Evolutionary conservation across 2,113 vertebrate genomes (phyloP).

Genomic region (Chiloscyllium plagiosum): DNA sequence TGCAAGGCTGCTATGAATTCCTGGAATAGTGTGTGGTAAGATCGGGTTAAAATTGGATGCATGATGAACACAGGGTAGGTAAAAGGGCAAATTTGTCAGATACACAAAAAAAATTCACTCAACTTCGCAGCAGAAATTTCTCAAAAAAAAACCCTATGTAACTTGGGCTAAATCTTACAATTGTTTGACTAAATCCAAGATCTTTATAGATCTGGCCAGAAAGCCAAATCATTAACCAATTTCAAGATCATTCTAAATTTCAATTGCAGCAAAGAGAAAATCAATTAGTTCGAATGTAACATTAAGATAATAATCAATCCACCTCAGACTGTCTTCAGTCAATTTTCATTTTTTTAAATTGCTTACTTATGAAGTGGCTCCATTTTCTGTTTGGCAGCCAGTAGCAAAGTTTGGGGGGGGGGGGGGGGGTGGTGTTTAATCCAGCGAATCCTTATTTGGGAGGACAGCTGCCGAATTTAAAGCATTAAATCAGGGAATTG

Average conservation of each 20-base stretch:
- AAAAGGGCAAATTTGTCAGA: too few relatives aligned
- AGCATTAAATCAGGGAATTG: slow-evolving; percentile 21
- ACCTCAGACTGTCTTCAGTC: background rate
- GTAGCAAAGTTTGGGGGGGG: too few relatives aligned
- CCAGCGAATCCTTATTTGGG: slow-evolving; percentile 39
- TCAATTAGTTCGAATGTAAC: background rate
- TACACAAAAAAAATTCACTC: too few relatives aligned
- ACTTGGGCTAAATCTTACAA: too few relatives aligned
- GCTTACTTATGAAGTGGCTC: background rate
- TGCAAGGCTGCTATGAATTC: too few relatives aligned
- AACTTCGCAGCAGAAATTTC: too few relatives aligned
- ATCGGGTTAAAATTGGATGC: too few relatives aligned
- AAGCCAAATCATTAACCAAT: background rate
- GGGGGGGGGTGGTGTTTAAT: slow-evolving; percentile 22
- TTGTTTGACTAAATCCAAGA: too few relatives aligned
- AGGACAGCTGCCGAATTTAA: slow-evolving; percentile 21
- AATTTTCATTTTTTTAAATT: background rate
- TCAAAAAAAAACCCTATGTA: too few relatives aligned
- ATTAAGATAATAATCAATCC: background rate
- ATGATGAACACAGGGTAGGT: too few relatives aligned
- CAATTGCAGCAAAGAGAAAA: background rate
- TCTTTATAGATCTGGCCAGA: background rate
- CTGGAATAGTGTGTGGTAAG: too few relatives aligned
- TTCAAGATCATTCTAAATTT: background rate
- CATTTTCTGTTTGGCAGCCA: slow-evolving; percentile 23